Percentiles rank a stretch among this genome's conserved stretches.
Conservation (phyloP, 2,113 vertebrate genomes). For the Anhinga rufa region DNA sequence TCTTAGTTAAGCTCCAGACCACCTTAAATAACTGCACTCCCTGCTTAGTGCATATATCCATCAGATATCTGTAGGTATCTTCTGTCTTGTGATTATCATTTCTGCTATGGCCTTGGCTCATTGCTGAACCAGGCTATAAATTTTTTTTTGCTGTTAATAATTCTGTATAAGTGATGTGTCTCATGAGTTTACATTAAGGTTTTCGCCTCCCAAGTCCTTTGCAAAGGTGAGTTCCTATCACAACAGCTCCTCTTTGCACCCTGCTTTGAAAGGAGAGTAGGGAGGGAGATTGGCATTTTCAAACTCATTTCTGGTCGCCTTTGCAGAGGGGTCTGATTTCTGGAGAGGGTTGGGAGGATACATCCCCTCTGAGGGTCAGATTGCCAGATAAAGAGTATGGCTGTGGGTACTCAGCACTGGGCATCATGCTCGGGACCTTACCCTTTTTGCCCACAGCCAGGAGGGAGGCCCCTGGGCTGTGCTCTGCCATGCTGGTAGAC, state of each 20-base stretch:
- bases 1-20: conserved; percentile 31
- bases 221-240: background rate
- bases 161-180: background rate
- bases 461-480: background rate
- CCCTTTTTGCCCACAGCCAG: background rate
- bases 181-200: background rate
- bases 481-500: background rate
- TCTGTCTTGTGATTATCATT: background rate
- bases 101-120: background rate
- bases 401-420: background rate
- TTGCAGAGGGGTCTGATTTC: background rate
- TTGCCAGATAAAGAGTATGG: background rate
- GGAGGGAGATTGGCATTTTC: background rate
- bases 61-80: too few species aligned
- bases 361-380: background rate
- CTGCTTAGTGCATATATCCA: background rate
- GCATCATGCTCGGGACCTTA: background rate
- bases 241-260: background rate
- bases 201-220: background rate
- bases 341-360: background rate
- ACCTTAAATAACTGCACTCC: conserved; percentile 27
- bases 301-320: background rate
- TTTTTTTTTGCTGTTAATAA: background rate
- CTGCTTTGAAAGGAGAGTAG: background rate
- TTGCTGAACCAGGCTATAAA: background rate